phyloP scores from a whole-genome alignment of 2,888 invertebrate genomes.

The Ophioninae sp. region DNA sequence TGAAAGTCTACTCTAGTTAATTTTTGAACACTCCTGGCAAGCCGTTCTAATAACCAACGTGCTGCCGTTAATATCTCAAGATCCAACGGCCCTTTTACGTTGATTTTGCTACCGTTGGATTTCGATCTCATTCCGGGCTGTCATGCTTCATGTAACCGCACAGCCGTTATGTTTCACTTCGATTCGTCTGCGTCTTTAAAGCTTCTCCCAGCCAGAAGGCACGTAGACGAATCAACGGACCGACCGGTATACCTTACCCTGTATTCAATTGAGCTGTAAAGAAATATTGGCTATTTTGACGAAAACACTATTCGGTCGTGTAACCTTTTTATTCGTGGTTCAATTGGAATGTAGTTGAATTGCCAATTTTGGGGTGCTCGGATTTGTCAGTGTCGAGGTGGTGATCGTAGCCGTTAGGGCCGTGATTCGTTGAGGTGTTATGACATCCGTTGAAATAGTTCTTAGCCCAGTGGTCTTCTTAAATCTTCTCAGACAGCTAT shows the following conservation, averaged over 20 bases:
- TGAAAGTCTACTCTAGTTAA: constrained; percentile 30
- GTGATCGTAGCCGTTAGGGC: constrained; percentile 37
- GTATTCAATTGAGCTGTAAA: not conserved
- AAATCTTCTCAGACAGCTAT: constrained; percentile 29
- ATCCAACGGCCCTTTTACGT: constrained; percentile 29
- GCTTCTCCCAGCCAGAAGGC: not conserved
- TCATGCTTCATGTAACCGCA: constrained; percentile 10
- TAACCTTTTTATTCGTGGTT: not conserved
- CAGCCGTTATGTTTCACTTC: constrained; percentile 2
- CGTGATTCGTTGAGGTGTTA: constrained; percentile 50
- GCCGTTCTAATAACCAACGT: constrained; percentile 7
- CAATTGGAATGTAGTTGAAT: not conserved
- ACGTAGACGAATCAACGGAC: not conserved
- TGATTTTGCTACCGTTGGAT: constrained; percentile 17
- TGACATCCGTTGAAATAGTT: not conserved
- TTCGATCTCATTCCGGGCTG: constrained; percentile 30
- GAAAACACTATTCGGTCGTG: not conserved
- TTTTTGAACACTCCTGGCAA: constrained; percentile 18
- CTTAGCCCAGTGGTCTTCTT: no score
- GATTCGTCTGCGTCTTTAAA: not conserved
- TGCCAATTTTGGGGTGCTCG: not conserved
- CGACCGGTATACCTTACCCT: not conserved
- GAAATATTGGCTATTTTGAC: not conserved
- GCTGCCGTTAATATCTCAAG: constrained; percentile 17
- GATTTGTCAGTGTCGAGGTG: not conserved